Evolutionary conservation across 2,113 vertebrate species (phyloP), one percentile per base, ranked within the genome.

Genomic region (Ochotona princeps): DNA sequence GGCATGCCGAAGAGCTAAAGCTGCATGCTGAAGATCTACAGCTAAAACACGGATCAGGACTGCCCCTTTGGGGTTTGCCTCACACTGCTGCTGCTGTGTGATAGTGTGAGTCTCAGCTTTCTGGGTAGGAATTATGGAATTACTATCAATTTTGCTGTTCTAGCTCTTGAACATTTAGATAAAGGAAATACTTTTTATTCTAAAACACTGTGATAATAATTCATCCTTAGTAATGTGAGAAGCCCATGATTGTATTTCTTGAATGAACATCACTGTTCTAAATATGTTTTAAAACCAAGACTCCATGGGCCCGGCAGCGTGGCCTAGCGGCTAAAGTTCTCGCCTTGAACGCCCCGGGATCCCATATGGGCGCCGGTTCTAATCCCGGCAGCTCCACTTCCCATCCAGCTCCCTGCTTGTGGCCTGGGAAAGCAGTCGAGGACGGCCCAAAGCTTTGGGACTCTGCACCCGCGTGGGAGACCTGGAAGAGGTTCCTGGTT

Each of bases 111-210:
- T 90, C 65, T 90, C 32, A 72, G 1, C 28, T 38, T 14, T 76
- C 32, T 79, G 44, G 47, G n/a, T 89, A 76, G 83, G 66, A 76
- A 84, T 95, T 89, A 60, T 0, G 35, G 15, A 12, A 69, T 47
- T 63, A 35, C 30, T 47, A 38, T 54, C 66, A 90, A 49, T n/a
- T 66, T 80, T 94, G 85, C 23, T 76, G 9, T n/a, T 87, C 14
- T n/a, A 32, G 2, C 75, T 82, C 9, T 63, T 82, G n/a, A 89
- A 44, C 25, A 51, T 51, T 20, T 70, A 95, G 49, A 74, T 75
- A 88, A 91, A 87, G 93, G 88, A 54, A 79, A 54, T 87, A 73
- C 60, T 76, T 85, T 84, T 91, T 51, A 30, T 49, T 28, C 20
- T 35, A 82, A 49, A 93, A 69, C 51, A 82, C 44, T 67, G 21